Percentiles rank a stretch among this genome's conserved stretches.
These are phyloP conservation scores for Drosophila parvula DNA, from an alignment of 1,140 invertebrate species.

Conservation along the genomic window DNA sequence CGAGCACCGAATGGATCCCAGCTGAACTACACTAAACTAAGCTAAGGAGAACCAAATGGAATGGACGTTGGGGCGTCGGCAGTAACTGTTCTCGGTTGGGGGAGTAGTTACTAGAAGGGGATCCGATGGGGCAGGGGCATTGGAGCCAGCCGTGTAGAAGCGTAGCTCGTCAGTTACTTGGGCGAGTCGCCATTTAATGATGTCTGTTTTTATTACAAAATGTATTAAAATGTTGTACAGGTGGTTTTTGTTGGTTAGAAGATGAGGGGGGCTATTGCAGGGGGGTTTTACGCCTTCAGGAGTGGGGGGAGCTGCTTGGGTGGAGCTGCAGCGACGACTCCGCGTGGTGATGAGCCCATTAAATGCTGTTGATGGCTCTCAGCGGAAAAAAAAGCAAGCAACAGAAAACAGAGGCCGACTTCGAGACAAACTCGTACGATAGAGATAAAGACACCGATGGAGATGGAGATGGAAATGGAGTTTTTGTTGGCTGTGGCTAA, in stretches of 20 bases:
- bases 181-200: constrained; percentile 48
- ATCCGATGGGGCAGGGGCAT: background rate
- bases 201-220: constrained; percentile 62
- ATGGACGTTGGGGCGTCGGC: constrained; percentile 41
- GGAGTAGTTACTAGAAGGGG: background rate
- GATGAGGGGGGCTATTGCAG: background rate
- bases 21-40: constrained; percentile 19
- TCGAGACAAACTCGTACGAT: constrained; percentile 42
- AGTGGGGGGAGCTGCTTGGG: constrained; percentile 31
- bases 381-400: constrained; percentile 22
- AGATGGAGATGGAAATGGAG: constrained; percentile 53
- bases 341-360: constrained; percentile 76
- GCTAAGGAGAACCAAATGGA: constrained; percentile 5
- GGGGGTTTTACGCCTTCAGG: background rate
- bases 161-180: constrained; percentile 34
- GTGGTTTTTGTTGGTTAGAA: constrained; percentile 34
- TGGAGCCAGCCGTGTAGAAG: constrained; percentile 29
- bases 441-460: constrained; percentile 58
- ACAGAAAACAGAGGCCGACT: constrained; percentile 32
- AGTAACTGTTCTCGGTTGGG: constrained; percentile 44
- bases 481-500: constrained; percentile 65
- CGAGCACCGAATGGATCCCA: constrained; percentile 17
- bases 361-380: constrained; percentile 75
- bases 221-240: constrained; percentile 65
- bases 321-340: constrained; percentile 26